Evolutionary conservation across 1,140 invertebrate species (phyloP), one percentile per base, ranked within the genome.

Genomic region (Achroia grisella): DNA sequence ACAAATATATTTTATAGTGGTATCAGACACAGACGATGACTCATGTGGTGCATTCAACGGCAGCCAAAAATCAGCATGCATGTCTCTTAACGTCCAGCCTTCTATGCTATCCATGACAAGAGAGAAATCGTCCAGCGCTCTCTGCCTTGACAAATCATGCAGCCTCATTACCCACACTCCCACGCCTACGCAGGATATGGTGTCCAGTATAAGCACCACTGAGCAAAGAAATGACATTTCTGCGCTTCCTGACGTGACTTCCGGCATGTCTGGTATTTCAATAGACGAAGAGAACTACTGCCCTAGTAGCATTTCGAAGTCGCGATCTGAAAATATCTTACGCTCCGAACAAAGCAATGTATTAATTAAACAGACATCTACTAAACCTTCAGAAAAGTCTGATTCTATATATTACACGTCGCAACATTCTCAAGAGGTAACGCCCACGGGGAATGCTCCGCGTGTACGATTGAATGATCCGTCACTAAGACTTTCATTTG

Each of bases 341-440:
- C 64, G 77, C 1, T 82, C 79, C 0, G 86, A 87, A 49, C 81
- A 86, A 8, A 76, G 73, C 43, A 72, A 77, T 14, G 70, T 65
- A 27, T n/a, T 62, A 0, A 55, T 64, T 1, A 86, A 77, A 52
- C 72, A 71, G 40, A 40, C 54, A 1, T 23, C 17, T 6, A 6
- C 6, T 23, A 77, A 80, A 29, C 57, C 52, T 17, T 56, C 66
- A 0, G 84, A 87, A 31, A 84, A 79, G 47, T 86, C 82, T 0
- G 83, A 86, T 45, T 87, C 86, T 0, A 75, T 85, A n/a, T 87
- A 86, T 40, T 86, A 83, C 48, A 86, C 86, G 11, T 85, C 82
- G 0, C 76, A 85, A 28, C 78, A 82, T 47, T 82, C 80, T 0
- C 72, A 82, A 50, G 78, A 80, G 28, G 62, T 85, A 0, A 82